These are phyloP conservation scores for Tenebrio molitor DNA, from an alignment of 1,140 invertebrate species.

Conservation along the genomic window DNA sequence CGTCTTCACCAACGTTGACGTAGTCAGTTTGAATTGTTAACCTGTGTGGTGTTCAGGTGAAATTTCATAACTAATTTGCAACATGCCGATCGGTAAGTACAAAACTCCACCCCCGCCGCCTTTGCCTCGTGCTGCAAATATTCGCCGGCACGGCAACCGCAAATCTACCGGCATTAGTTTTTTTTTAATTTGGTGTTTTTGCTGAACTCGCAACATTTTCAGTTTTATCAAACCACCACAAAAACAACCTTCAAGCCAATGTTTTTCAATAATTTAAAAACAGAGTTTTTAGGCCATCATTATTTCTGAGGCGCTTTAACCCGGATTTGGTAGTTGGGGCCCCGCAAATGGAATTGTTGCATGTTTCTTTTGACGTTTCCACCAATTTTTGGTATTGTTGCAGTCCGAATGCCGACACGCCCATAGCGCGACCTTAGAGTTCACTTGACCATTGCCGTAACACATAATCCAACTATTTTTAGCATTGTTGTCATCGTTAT, in stretches of 20 bases:
- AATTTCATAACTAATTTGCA: conserved; percentile 38
- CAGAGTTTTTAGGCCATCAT: too few species aligned
- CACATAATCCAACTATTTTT: conserved; percentile 43
- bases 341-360: conserved; percentile 30
- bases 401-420: conserved; percentile 19
- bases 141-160: too few species aligned
- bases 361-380: conserved; percentile 28
- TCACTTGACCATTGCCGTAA: conserved; percentile 42
- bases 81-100: conserved; percentile 44
- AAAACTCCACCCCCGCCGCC: not conserved
- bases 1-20: conserved; percentile 42
- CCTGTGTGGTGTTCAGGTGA: conserved; percentile 38
- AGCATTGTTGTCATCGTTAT: conserved; percentile 48
- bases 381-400: conserved; percentile 11
- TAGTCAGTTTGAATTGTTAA: conserved; percentile 42
- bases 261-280: too few species aligned
- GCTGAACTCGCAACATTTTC: too few species aligned
- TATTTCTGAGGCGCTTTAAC: too few species aligned
- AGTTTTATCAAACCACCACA: too few species aligned
- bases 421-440: conserved; percentile 42
- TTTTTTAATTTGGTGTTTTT: too few species aligned
- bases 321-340: too few species aligned
- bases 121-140: not conserved
- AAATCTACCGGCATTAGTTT: too few species aligned
- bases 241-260: too few species aligned